Evolutionary conservation across 2,888 invertebrate genomes (phyloP), one percentile per base, ranked within the genome.

Genomic region (Laspeyria flexula): DNA sequence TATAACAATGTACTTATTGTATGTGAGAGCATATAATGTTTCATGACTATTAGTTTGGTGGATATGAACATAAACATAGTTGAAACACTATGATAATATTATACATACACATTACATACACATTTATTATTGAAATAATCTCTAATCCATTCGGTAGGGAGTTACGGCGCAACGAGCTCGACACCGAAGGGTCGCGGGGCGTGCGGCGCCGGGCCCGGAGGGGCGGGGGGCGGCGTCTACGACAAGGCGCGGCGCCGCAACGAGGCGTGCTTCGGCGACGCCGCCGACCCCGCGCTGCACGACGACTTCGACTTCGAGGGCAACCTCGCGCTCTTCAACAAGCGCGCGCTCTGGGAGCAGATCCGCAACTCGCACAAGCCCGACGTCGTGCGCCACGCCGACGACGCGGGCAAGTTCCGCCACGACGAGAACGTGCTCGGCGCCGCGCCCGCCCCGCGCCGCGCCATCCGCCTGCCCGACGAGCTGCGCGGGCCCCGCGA

Each of bases 281-380:
- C 95, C 7, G 95, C 96, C 63, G 94, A 95, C 45, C 93, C 93
- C 43, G 87, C 93, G 61, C 83, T 95, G 43, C 93, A 89, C 64
- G 94, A 96, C 79, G 98, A 98, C 73, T 98, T 98, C 92, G 98
- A 98, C 93, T 98, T 98, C 93, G 98, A 98, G 81, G 97, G 97
- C 61, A 98, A 98, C 91, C 93, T 98, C 46, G 97, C 97, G 15
- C 91, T 98, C 39, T 98, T 98, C 88, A 96, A 98, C 88, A 98
- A 98, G 88, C 80, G 75, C 51, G 89, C 86, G 62, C 81, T 88
- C 48, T 87, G 88, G 87, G 83, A 85, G 69, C 71, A 81, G 75
- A 82, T 90, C 82, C 80, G 86, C 45, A 54, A 63, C 65, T 61
- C 77, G 57, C 77, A 66, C 63, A 73, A 78, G 62, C 90, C 89